Evolutionary conservation across 2,888 invertebrate genomes (phyloP).

Genomic region (Phytoseiulus persimilis): DNA sequence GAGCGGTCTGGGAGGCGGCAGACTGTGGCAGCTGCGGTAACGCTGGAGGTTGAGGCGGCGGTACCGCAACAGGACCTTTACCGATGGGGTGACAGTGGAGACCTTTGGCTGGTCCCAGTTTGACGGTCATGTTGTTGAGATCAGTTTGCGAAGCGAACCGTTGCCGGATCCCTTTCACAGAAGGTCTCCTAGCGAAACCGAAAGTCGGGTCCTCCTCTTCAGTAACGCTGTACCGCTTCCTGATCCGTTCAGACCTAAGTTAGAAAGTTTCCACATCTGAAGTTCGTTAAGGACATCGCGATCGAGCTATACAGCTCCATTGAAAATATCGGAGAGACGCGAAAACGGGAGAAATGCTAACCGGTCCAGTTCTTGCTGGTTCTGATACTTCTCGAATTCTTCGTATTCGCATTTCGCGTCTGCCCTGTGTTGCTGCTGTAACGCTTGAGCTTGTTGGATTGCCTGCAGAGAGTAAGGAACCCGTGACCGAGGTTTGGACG

Average conservation of each 20-base stretch:
- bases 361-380: background rate
- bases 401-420: constrained; percentile 5
- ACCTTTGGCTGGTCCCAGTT: background rate
- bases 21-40: background rate
- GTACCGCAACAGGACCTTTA: constrained; percentile 17
- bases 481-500: too few relatives aligned
- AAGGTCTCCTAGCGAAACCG: constrained; percentile 46
- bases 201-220: constrained; percentile 46
- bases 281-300: background rate
- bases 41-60: constrained; percentile 14
- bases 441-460: constrained; percentile 21
- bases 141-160: constrained; percentile 14
- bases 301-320: background rate
- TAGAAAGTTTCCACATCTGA: background rate
- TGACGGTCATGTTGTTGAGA: constrained; percentile 6
- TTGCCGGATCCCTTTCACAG: constrained; percentile 45
- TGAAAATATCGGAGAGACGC: background rate
- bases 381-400: background rate
- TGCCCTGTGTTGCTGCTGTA: background rate
- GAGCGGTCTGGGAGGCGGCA: background rate
- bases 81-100: background rate
- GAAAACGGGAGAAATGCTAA: background rate
- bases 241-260: constrained; percentile 44
- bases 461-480: background rate
- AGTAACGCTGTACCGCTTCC: constrained; percentile 45